Evolutionary conservation across 1,140 invertebrate species (phyloP).

Genomic region (Eriocheir sinensis): DNA sequence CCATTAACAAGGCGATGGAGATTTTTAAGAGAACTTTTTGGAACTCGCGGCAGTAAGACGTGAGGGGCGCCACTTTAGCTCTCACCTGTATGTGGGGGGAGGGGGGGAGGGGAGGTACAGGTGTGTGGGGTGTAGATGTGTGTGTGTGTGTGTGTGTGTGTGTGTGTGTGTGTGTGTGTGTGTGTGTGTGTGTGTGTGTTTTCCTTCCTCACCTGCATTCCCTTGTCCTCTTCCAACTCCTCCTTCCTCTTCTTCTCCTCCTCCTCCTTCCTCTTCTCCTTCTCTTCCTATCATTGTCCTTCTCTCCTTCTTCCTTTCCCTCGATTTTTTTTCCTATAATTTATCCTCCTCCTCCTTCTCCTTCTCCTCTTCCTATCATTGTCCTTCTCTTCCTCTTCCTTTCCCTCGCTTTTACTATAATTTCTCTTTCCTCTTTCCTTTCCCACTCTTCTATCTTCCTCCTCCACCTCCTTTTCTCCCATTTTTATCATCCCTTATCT

Average conservation of each 20-base stretch:
- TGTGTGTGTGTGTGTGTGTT: no score
- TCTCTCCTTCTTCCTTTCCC: background rate
- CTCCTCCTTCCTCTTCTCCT: background rate
- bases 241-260: background rate
- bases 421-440: background rate
- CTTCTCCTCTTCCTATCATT: background rate
- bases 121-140: no score
- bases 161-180: no score
- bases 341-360: background rate
- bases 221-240: background rate
- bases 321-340: background rate
- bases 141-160: no score
- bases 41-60: background rate
- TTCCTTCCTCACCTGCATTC: background rate
- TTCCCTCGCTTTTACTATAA: background rate
- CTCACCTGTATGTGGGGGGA: background rate
- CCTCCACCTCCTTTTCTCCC: no score
- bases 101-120: no score
- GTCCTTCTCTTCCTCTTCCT: background rate
- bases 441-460: background rate
- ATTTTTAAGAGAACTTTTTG: background rate
- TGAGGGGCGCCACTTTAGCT: background rate
- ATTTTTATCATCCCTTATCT: background rate
- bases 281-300: background rate
- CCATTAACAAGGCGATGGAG: no score